Percentiles rank a stretch among this genome's conserved stretches.
These are phyloP conservation scores for Tonatia bakeri DNA, from an alignment of 2,113 vertebrate species.

Conservation along the genomic window DNA sequence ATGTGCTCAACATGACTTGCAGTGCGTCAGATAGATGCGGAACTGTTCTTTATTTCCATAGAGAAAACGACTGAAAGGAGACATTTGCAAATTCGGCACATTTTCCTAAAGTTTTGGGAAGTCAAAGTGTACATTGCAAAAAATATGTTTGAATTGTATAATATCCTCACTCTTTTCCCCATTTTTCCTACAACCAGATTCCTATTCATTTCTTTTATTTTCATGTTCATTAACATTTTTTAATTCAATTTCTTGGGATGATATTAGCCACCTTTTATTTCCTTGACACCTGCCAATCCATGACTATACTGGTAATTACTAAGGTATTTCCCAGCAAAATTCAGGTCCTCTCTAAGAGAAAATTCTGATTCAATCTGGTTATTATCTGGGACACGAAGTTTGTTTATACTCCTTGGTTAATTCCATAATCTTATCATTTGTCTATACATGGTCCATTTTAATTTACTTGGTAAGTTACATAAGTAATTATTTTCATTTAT, in stretches of 20 bases:
- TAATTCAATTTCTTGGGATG: neutral
- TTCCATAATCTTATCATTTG: neutral
- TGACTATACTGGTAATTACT: neutral
- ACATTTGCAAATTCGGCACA: neutral
- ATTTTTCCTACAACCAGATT: neutral
- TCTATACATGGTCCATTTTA: neutral
- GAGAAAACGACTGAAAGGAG: neutral
- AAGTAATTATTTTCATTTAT: neutral
- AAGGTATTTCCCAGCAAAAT: neutral
- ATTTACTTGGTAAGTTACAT: neutral
- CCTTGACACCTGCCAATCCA: neutral
- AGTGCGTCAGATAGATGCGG: neutral
- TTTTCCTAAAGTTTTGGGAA: neutral
- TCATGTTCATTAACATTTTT: neutral
- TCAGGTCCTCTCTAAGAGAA: neutral
- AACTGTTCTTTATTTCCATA: neutral
- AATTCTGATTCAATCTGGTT: neutral
- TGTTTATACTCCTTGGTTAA: neutral
- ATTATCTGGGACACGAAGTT: neutral
- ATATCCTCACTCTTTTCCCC: neutral
- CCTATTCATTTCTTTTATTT: neutral
- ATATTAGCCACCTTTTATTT: neutral
- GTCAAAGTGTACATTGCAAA: neutral
- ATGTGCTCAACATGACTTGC: neutral
- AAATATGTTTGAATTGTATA: neutral